Conservation (phyloP, 2,797 vertebrate genomes). For the Protosalanx chinensis region DNA sequence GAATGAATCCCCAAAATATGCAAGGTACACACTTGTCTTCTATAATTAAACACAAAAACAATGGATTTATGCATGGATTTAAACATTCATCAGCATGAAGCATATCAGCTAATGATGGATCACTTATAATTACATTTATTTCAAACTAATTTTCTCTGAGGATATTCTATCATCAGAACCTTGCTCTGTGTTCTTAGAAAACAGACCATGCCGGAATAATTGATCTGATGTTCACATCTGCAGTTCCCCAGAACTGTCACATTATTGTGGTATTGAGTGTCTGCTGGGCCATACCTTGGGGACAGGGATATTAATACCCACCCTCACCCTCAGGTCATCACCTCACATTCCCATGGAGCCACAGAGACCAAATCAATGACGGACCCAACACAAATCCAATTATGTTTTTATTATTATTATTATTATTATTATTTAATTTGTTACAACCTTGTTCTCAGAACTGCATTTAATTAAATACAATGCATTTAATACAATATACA, state of each 20-base stretch:
- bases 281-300: not conserved
- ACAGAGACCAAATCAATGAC: conserved; percentile 14
- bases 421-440: too few species aligned
- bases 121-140: not conserved
- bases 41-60: too few species aligned
- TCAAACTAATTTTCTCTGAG: not conserved
- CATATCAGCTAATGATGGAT: too few species aligned
- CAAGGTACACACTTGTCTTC: too few species aligned
- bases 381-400: not conserved
- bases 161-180: not conserved
- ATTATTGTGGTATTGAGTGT: conserved; percentile 7
- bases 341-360: not conserved
- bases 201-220: not conserved
- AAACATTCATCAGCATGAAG: too few species aligned
- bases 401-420: not conserved
- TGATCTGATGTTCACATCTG: not conserved
- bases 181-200: not conserved
- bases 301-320: conserved; percentile 1
- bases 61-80: too few species aligned
- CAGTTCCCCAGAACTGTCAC: not conserved
- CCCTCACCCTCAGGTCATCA: not conserved
- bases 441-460: not conserved
- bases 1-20: too few species aligned
- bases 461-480: not conserved
- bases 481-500: not conserved